These are phyloP conservation scores for Noctua janthina DNA, from an alignment of 2,888 invertebrate species.

Conservation along the genomic window DNA sequence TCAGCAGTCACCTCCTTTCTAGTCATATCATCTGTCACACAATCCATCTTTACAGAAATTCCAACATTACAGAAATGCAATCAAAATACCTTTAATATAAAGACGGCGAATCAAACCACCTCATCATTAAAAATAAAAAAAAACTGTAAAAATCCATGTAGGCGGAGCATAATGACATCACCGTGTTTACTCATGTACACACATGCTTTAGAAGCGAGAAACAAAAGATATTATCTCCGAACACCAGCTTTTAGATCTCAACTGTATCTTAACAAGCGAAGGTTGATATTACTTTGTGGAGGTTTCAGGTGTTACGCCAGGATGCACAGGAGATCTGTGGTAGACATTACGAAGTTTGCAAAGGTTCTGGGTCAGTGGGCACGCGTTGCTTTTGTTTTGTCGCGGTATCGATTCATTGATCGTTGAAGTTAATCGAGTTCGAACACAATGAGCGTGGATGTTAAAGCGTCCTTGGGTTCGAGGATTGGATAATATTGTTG, in stretches of 20 bases:
- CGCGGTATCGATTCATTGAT: conserved; percentile 69
- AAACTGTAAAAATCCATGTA: conserved; percentile 66
- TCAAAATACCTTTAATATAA: conserved; percentile 4
- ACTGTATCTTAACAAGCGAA: conserved; percentile 36
- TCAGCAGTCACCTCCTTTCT: not conserved
- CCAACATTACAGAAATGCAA: not conserved
- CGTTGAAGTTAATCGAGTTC: conserved; percentile 69
- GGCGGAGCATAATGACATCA: conserved; percentile 84
- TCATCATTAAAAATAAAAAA: conserved; percentile 26
- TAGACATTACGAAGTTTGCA: conserved; percentile 73
- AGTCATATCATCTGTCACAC: not conserved
- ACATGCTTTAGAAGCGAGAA: conserved; percentile 66
- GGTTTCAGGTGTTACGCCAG: conserved; percentile 28
- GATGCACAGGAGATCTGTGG: conserved; percentile 64
- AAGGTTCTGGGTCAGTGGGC: conserved; percentile 83
- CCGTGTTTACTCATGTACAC: conserved; percentile 73
- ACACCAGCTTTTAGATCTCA: conserved; percentile 23
- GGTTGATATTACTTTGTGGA: conserved; percentile 33
- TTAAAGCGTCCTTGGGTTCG: conserved; percentile 46
- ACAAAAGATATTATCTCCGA: conserved; percentile 34
- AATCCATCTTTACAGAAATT: not conserved
- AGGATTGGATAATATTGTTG: conserved; percentile 4
- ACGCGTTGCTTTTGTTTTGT: conserved; percentile 73
- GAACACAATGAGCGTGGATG: conserved; percentile 64
- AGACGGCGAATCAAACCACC: conserved; percentile 34